Evolutionary conservation across 2,113 vertebrate genomes (phyloP), one percentile per base, ranked within the genome.

Genomic region (Bungarus multicinctus): DNA sequence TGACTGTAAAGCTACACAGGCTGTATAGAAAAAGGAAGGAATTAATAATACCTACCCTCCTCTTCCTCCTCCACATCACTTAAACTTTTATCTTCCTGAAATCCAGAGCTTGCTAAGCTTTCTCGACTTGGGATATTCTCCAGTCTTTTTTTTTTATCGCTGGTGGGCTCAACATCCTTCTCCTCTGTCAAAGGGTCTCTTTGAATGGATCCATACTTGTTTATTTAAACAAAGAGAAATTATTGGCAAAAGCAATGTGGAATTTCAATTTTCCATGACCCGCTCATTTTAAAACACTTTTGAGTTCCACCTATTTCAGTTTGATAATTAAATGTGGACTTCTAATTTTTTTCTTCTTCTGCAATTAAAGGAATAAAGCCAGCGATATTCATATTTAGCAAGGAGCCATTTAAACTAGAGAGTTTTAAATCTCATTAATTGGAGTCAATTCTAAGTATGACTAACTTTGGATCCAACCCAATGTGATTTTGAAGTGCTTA

Each of bases 21-120:
- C 93, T 0, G 1, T 94, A 94, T 89, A 96, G 95, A 95, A 95
- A 94, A 96, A 97, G 97, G 97, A 98, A 98, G 97, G 97, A 97
- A 97, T 96, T 94, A 94, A 97, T 94, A 94, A 97, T 96, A 97
- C 98, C 91, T 97, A 98, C 98, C 98, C 92, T 98, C 98, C 93
- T 98, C 97, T 3, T 98, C 98, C 96, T 98, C 97, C 93, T 96
- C 97, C 74, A 47, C 95, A 94, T 98, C 98, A 74, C 96, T 98
- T 95, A 98, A 97, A 86, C 96, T 98, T 97, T 96, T 97, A 90
- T 98, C 98, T 96, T 98, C 98, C 92, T 98, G 97, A 96, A 98
- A 98, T 50, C 98, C 97, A 0, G 98, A 97, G 95, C 97, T 98
- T 0, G 96, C 96, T 0, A 97, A 96, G 92, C 97, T 98, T 93